Base-by-base conservation (phyloP, 1,140 invertebrate species). In the Trypoxylus dichotomus region DNA sequence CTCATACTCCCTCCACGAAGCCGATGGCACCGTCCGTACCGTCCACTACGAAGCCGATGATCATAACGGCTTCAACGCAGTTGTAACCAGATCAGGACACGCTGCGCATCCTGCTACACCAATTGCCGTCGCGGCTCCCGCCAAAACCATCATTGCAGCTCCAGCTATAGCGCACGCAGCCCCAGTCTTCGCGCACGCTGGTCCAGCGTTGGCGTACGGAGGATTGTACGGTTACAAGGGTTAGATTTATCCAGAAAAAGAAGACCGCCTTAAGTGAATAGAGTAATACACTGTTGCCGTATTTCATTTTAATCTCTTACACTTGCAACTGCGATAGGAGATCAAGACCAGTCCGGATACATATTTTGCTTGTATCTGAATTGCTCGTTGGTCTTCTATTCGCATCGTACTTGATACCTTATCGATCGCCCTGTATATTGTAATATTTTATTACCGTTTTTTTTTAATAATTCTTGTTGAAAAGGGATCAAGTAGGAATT, bases 21-120 rank as follows among this genome's bases (percentile, higher is more conserved):
- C 74, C 32, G 74, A 75, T 24, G 74, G 74, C 21, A 75, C 74
- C 2, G 25, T 47, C 24, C 41, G 74, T 10, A 75, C 43, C 15
- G 74, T 75, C 5, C 41, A 75, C 10, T 75, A 75, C 21, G 21
- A n/a, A 15, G 74, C 74, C 43, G 74, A 54, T 21, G 76, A 77
- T 76, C 78, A 79, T 42, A 79, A 75, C 42, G 78, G 78, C 29
- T 79, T 79, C 63, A 79, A 79, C 68, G 78, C 78, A 0, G 76
- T 79, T 6, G 78, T 79, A 2, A 79, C 76, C 21, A 77, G 78
- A 43, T 77, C 76, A 3, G 78, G 78, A 15, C 76, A 79, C 37
- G 78, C 78, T 25, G 71, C 76, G 1, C 78, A 79, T 77, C 78
- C 78, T 3, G 72, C 72, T 10, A 74, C 72, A 15, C 72, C 29